Evolutionary conservation across 2,888 invertebrate species (phyloP).

Genomic region (Coelinius sp.): DNA sequence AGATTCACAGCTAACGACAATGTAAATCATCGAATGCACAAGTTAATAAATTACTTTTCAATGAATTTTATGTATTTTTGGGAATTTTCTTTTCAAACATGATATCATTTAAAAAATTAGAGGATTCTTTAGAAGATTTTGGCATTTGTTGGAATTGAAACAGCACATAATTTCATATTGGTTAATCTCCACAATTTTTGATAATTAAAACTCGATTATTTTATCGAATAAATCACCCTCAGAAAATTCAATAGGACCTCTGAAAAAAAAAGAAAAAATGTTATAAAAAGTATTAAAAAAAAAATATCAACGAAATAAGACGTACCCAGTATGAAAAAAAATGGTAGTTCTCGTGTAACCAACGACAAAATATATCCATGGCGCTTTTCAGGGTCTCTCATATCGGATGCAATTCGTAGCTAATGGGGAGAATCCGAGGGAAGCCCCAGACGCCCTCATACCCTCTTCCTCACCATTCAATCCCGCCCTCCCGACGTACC

Average conservation of each 20-base stretch:
- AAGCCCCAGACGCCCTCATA: conserved; percentile 31
- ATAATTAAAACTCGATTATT: no score
- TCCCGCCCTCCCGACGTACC: conserved; percentile 22
- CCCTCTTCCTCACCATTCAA: conserved; percentile 20
- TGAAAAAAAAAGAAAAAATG: background rate
- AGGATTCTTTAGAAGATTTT: no score
- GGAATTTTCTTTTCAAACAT: no score
- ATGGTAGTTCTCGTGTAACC: background rate
- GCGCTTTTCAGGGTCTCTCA: conserved; percentile 41
- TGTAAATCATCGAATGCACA: no score
- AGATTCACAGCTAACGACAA: no score
- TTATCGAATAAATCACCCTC: background rate
- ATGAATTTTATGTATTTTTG: no score
- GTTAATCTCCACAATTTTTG: no score
- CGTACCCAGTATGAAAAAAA: conserved; percentile 3
- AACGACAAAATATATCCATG: conserved; percentile 37
- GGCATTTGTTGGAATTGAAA: no score
- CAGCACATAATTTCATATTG: no score
- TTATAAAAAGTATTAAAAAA: background rate
- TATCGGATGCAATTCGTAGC: conserved; percentile 51
- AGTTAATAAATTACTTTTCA: no score
- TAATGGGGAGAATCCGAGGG: conserved; percentile 45
- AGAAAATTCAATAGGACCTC: background rate
- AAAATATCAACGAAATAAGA: conserved; percentile 21
- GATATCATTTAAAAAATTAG: no score